Evolutionary conservation across 2,797 vertebrate species (phyloP).

Genomic region (Gallinago solitaria): DNA sequence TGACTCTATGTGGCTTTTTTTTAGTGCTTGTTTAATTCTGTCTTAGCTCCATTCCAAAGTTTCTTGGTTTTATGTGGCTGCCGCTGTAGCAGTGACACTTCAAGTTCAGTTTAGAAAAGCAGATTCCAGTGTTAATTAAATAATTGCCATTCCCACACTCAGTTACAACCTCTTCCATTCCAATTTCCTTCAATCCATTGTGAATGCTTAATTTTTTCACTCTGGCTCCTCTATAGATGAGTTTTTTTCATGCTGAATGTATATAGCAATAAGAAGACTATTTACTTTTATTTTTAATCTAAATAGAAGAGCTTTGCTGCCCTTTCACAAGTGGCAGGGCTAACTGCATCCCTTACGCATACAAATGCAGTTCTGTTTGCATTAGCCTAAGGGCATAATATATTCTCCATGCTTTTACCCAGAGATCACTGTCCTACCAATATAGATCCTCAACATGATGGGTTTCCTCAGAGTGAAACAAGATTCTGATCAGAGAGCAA

Average conservation of each 20-base stretch:
- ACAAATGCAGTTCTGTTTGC: background rate
- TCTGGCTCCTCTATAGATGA: background rate
- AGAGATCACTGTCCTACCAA: background rate
- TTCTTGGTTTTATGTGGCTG: background rate
- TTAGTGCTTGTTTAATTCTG: background rate
- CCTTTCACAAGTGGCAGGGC: background rate
- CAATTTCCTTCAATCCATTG: background rate
- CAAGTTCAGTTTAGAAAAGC: background rate
- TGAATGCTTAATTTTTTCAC: background rate
- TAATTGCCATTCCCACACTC: background rate
- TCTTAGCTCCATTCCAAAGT: background rate
- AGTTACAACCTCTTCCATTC: background rate
- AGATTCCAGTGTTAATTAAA: background rate
- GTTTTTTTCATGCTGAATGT: background rate
- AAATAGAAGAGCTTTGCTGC: slow-evolving; percentile 13
- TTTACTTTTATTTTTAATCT: slow-evolving; percentile 37
- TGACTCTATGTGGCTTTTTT: background rate
- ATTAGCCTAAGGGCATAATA: background rate
- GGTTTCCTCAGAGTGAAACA: background rate
- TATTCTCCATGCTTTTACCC: background rate
- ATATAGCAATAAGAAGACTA: background rate
- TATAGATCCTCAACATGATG: background rate
- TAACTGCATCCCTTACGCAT: background rate
- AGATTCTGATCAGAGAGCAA: background rate
- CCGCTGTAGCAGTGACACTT: background rate